A percentile compares a stretch with the other conserved stretches of the same genome.
phyloP scores from a whole-genome alignment of 2,797 vertebrate genomes.

The Poliocrania exsul region DNA sequence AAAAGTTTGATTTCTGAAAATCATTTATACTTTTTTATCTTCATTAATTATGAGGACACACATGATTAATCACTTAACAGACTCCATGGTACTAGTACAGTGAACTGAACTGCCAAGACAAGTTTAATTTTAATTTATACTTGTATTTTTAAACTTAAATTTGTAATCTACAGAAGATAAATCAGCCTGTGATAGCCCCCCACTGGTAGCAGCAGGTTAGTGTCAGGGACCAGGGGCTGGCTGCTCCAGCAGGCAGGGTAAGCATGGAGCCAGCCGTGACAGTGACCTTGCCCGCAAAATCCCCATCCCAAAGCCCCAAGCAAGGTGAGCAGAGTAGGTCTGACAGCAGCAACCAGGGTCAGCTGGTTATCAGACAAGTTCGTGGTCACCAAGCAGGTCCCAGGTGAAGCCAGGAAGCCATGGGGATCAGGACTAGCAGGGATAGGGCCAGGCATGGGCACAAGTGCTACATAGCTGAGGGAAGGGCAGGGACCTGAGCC shows the following conservation, averaged over 20 bases:
- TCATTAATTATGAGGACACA: background rate
- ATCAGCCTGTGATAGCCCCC: background rate
- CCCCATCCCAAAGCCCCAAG: background rate
- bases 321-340: background rate
- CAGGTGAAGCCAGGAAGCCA: background rate
- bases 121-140: background rate
- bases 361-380: background rate
- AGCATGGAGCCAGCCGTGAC: fast-evolving
- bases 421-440: background rate
- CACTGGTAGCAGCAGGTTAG: background rate
- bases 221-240: background rate
- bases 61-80: background rate
- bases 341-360: background rate
- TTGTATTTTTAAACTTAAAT: background rate
- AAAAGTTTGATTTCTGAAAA: background rate
- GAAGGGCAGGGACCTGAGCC: background rate
- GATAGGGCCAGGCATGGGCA: background rate
- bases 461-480: background rate
- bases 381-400: background rate
- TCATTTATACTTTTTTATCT: background rate
- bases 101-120: background rate
- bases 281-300: background rate
- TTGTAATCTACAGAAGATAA: background rate
- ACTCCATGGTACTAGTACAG: background rate
- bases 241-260: background rate